Conservation (phyloP, 2,888 invertebrate species). For the Dasysyrphus tricinctus region DNA sequence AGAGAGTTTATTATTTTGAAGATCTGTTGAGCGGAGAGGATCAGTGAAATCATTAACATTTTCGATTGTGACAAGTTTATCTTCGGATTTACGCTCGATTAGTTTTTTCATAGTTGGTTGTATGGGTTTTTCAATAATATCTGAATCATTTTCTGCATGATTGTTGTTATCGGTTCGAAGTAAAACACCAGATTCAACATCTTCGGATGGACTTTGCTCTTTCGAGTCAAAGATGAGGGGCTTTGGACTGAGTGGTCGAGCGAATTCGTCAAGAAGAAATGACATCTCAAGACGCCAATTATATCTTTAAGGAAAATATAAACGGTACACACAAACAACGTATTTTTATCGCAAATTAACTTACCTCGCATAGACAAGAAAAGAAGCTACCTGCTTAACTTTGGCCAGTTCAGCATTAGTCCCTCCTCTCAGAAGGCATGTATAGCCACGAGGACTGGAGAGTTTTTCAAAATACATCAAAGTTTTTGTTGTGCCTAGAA, state of each 20-base stretch:
- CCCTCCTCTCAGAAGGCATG: conserved; percentile 94
- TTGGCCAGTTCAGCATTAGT: conserved; percentile 89
- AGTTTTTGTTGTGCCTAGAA: conserved; percentile 89
- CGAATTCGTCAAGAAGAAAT: conserved; percentile 94
- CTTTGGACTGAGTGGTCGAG: conserved; percentile 87
- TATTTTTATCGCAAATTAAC: not conserved
- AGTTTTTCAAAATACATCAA: conserved; percentile 97
- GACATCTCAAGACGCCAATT: conserved; percentile 97
- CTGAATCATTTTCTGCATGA: conserved; percentile 63
- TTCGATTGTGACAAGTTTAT: conserved; percentile 85
- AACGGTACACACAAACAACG: not conserved
- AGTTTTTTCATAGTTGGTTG: conserved; percentile 71
- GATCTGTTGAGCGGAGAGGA: conserved; percentile 87
- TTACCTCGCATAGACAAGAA: conserved; percentile 87
- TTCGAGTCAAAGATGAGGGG: conserved; percentile 84
- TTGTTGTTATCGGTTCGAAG: conserved; percentile 60
- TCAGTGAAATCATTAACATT: conserved; percentile 90
- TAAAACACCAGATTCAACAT: conserved; percentile 56
- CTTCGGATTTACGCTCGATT: conserved; percentile 81
- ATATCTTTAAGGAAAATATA: conserved; percentile 84
- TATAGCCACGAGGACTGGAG: conserved; percentile 92
- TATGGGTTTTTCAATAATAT: conserved; percentile 12
- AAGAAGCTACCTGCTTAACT: conserved; percentile 92
- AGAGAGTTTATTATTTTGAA: conserved; percentile 82
- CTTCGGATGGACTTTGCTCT: conserved; percentile 81